Evolutionary conservation across 2,888 invertebrate genomes (phyloP), one percentile per base, ranked within the genome.

Genomic region (Drosophila demipolita): DNA sequence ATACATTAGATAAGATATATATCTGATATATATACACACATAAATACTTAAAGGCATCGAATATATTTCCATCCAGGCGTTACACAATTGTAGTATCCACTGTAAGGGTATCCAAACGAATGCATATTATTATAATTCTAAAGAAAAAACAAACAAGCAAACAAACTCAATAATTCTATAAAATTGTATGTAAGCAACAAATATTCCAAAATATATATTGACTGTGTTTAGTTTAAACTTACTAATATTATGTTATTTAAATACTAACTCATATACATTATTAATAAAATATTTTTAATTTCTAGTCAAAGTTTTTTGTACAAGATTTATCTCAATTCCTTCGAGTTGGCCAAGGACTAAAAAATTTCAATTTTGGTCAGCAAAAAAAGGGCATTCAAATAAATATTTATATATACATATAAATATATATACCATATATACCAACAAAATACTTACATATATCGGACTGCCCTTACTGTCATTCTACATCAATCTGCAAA

Each of bases 151-250:
- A 20, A 38, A 50, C 9, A 61, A 61, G 68, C 20, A 33, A 33
- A 17, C n/a, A 53, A 53, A 82, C 64, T 54, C 70, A 75, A 81
- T 66, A 60, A 66, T 58, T 55, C 53, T 61, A 61, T 60, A 66
- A 45, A 45, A 60, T 59, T 78, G 61, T 72, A 69, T 63, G 69
- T 64, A 65, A 72, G 74, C 73, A 80, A 78, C 23, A 45, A 82
- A 80, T 75, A 90, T 90, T 91, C 91, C 91, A 89, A 88, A 82
- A 89, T 74, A 83, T 81, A 83, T 80, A 82, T 87, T 82, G 90
- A 89, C 90, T 90, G 90, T 85, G 75, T 82, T 89, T 90, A 84
- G 82, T 82, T 84, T 77, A 86, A 87, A 87, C 71, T 78, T 75
- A 79, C 61, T 90, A 80, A 81, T 82, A 74, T 89, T 88, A 83